Base-by-base conservation (phyloP, 2,797 vertebrate species). In the Danionella dracula region DNA sequence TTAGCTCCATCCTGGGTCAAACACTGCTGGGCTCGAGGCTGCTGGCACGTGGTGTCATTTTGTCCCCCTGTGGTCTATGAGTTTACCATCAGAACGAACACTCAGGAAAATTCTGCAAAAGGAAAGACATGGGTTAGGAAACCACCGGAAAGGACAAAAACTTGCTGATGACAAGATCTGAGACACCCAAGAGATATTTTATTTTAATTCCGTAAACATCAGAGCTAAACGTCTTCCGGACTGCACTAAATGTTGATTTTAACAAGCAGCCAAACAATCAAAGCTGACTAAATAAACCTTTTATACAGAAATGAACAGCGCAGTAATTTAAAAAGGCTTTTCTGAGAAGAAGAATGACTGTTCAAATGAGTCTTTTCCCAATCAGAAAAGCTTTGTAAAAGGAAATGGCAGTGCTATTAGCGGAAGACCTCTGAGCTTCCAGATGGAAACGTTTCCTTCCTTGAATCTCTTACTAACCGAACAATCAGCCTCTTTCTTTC, bases 1-100 rank as follows among this genome's bases (percentile, higher is more conserved):
- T 99, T 69, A 99, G 94, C 88, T 99, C 97, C 97, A 99, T 99
- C 83, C 76, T 77, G 78, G 80, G 81, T 87, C 86, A 89, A 81
- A 84, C 79, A 49, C 37, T 63, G 81, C 56, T 73, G 63, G 74
- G 74, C 37, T 68, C 12, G 75, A 41, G 75, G 60, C 48, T 59
- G 23, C 67, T 74, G 66, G 67, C 76, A 64, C 78, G 78, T 70
- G 75, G 74, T 72, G 49, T 81, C 87, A 87, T 88, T 79, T 79
- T 66, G 75, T 69, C 78, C 77, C 76, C 74, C 65, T 3, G 23
- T 27, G 23, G 23, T 78, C 55, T 71, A 65, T 73, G 34, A 62
- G 59, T 76, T 63, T 78, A 76, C 77, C 59, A 57, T n/a, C 32
- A 46, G 60, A 68, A 76, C 68, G 72, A 19, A 70, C 74, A 57